These are phyloP conservation scores for Drosophila sproati DNA, from an alignment of 1,140 invertebrate genomes.

Conservation along the genomic window DNA sequence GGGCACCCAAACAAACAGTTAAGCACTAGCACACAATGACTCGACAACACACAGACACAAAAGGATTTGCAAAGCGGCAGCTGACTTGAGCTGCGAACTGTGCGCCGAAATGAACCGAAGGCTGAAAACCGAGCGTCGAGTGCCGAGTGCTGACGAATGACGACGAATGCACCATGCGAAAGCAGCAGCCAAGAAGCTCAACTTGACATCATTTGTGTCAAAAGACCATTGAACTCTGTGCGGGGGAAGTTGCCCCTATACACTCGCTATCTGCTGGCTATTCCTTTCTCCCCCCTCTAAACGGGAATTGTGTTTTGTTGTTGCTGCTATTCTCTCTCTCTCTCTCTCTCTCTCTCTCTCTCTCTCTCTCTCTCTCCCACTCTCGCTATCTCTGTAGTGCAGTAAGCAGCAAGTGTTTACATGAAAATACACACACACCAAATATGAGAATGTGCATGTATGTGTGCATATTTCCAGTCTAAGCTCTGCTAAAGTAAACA, in stretches of 20 bases:
- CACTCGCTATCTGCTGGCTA: background rate
- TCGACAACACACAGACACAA: slow-evolving; percentile 35
- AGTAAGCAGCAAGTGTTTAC: slow-evolving; percentile 47
- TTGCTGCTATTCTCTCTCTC: slow-evolving; percentile 43
- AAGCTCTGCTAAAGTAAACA: slow-evolving; percentile 1
- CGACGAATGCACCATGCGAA: slow-evolving; percentile 29
- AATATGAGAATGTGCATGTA: background rate
- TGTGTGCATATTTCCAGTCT: background rate
- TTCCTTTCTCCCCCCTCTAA: slow-evolving; percentile 18
- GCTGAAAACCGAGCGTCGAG: slow-evolving; percentile 8
- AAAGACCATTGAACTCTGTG: slow-evolving; percentile 84
- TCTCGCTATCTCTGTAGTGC: background rate
- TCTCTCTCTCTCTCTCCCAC: slow-evolving; percentile 2
- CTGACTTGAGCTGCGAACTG: slow-evolving; percentile 39
- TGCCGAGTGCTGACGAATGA: background rate
- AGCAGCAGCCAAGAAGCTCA: slow-evolving; percentile 63
- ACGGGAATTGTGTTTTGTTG: slow-evolving; percentile 36
- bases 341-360: slow-evolving; percentile 9
- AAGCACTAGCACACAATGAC: slow-evolving; percentile 28
- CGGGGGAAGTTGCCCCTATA: slow-evolving; percentile 40
- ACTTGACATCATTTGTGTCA: slow-evolving; percentile 84
- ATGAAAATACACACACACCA: slow-evolving; percentile 19
- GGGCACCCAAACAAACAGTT: slow-evolving; percentile 80
- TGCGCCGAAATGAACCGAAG: slow-evolving; percentile 26
- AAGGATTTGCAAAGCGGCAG: slow-evolving; percentile 38